Base-by-base conservation (phyloP, 2,797 vertebrate genomes). In the Meriones psammophilus region DNA sequence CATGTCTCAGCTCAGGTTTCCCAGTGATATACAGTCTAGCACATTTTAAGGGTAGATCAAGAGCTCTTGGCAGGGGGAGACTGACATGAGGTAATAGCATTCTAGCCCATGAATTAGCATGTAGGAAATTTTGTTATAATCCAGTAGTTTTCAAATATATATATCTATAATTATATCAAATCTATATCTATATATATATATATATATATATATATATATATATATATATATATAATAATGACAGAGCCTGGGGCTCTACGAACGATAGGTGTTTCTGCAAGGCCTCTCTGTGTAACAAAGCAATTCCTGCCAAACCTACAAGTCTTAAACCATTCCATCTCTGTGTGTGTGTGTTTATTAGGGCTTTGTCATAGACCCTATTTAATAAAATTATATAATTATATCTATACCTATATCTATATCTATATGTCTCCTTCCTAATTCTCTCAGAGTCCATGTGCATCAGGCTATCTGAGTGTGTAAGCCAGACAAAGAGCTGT, bases 341-440 rank as follows among this genome's bases (percentile, higher is more conserved):
- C 28, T 54, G 50, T 7, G 17, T 50, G 56, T 56, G 56, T 58
- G 56, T 50, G 33, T 80, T 78, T 86, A 83, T 93, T 76, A 88
- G 50, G 81, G 78, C 83, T 69, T 79, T 87, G 56, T 78, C 83
- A 89, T 78, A 69, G 54, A 90, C 62, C 73, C 73, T 33, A 93
- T 14, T 39, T 12, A 76, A 39, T n/a, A 58, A 71, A 50, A 50
- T 50, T 64, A 64, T 64, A 28, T 64, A 66, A 50, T 50, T 30
- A 12, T 30, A 30, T 30, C 42, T 42, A 42, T 42, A 42, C 42
- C 6, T 42, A 42, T 42, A 42, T 42, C 42, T 30, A 12, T 33
- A 33, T 33, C 30, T 33, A 26, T 8, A 64, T 10, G 26, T 26
- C 9, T 96, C 56, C n/a, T 76, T 93, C 50, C 66, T 88, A 46